Percentiles rank a stretch among this genome's conserved stretches.
These are phyloP conservation scores for Julus scanicus DNA, from an alignment of 2,888 invertebrate species.

Conservation along the genomic window DNA sequence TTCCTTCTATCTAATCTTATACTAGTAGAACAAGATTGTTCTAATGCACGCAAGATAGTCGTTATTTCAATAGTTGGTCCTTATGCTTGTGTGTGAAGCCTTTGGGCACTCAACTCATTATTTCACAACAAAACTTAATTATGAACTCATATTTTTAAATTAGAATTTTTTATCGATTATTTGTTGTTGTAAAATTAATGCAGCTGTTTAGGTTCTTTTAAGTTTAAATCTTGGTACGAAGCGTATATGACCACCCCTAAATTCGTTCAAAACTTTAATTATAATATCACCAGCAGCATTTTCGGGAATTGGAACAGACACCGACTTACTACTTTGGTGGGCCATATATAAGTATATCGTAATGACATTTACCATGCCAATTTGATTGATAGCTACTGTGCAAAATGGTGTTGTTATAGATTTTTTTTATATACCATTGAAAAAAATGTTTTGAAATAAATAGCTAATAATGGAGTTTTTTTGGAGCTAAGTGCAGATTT, in stretches of 20 bases:
- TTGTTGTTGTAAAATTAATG: too few species aligned
- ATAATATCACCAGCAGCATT: conserved; percentile 38
- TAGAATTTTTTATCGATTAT: too few species aligned
- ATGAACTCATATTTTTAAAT: background rate
- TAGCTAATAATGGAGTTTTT: background rate
- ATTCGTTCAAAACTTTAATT: background rate
- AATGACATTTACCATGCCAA: conserved; percentile 37
- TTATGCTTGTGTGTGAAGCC: background rate
- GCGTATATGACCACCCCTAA: background rate
- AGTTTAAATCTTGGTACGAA: background rate
- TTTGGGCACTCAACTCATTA: background rate
- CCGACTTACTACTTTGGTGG: conserved; percentile 7
- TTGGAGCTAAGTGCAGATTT: background rate
- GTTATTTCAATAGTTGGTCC: background rate
- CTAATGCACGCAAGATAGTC: background rate
- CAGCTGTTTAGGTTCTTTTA: background rate
- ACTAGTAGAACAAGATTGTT: background rate
- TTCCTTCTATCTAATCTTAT: background rate
- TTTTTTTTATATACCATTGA: background rate
- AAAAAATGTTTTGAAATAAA: background rate
- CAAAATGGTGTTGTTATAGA: background rate
- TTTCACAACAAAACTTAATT: background rate
- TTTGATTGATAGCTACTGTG: conserved; percentile 5
- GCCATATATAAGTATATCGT: background rate
- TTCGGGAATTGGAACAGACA: background rate